Evolutionary conservation across 2,888 invertebrate species (phyloP).

Genomic region (Ophion obscuratus): DNA sequence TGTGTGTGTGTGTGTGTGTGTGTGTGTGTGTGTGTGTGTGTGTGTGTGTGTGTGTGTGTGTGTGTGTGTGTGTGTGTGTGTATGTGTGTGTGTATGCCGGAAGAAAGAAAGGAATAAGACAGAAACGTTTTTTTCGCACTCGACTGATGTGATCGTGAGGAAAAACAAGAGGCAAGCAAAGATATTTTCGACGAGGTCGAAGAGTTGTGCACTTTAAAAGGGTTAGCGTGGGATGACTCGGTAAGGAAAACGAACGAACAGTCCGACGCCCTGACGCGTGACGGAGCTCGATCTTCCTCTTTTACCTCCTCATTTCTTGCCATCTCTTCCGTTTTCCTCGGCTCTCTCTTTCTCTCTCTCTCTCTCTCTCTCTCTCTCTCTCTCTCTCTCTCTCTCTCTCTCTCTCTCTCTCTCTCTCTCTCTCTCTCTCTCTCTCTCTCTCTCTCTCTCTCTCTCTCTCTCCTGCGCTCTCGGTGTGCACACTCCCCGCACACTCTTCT

Average conservation of each 20-base stretch:
- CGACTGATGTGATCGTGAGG: slow-evolving; percentile 20
- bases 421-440: slow-evolving; percentile 35
- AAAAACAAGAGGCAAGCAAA: slow-evolving; percentile 66
- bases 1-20: no score
- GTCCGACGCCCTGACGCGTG: slow-evolving; percentile 72
- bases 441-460: not conserved
- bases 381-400: no score
- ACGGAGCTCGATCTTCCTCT: slow-evolving; percentile 67
- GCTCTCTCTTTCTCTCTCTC: slow-evolving; percentile 27
- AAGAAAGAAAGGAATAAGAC: not conserved
- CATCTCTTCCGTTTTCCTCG: slow-evolving; percentile 21
- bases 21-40: no score
- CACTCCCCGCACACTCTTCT: slow-evolving; percentile 9
- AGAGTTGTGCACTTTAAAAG: slow-evolving; percentile 63
- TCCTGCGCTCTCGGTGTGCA: not conserved
- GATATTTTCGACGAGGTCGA: slow-evolving; percentile 58
- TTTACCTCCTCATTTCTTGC: slow-evolving; percentile 43
- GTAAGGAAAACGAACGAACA: slow-evolving; percentile 65
- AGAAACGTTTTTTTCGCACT: not conserved
- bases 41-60: no score
- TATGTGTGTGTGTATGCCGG: not conserved
- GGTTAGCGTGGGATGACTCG: slow-evolving; percentile 71
- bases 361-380: not conserved
- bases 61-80: no score
- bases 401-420: not conserved